These are phyloP conservation scores for Zaprionus capensis DNA, from an alignment of 1,140 invertebrate genomes.

Conservation along the genomic window DNA sequence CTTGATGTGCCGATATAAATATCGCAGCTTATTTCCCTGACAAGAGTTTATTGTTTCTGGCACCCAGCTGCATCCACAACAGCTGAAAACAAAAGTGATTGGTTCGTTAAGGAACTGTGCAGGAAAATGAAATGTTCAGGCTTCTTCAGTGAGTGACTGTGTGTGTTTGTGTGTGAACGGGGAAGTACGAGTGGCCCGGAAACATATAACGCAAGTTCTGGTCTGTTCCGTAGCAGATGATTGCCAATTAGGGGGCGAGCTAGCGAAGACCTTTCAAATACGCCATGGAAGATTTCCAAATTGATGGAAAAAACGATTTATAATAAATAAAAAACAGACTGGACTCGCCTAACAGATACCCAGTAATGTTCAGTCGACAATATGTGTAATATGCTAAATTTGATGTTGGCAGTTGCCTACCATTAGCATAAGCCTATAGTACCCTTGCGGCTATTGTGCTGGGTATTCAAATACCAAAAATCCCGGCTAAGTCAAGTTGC, in stretches of 20 bases:
- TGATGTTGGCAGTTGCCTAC: not conserved
- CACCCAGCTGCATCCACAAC: conserved; percentile 6
- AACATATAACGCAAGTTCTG: not conserved
- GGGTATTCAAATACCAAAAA: not conserved
- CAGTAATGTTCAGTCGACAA: not conserved
- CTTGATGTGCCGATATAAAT: conserved; percentile 17
- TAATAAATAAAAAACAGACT: not conserved
- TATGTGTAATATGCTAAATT: not conserved
- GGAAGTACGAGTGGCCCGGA: not conserved
- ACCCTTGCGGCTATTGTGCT: not conserved
- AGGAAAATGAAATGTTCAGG: not conserved
- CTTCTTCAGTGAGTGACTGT: not conserved
- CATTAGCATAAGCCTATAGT: not conserved
- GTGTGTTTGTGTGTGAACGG: not conserved
- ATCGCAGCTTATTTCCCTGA: conserved; percentile 18
- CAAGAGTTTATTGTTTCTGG: conserved; percentile 20
- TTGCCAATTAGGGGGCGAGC: conserved; percentile 5
- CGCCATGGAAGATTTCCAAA: not conserved
- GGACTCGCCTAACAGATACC: not conserved
- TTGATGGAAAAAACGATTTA: not conserved
- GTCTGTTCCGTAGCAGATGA: not conserved
- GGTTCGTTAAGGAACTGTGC: conserved; percentile 5
- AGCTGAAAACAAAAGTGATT: conserved; percentile 14
- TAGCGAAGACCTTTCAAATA: not conserved
- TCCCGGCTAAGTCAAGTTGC: conserved; percentile 9